These are phyloP conservation scores for Eupeodes corollae DNA, from an alignment of 1,140 invertebrate genomes.

Conservation along the genomic window DNA sequence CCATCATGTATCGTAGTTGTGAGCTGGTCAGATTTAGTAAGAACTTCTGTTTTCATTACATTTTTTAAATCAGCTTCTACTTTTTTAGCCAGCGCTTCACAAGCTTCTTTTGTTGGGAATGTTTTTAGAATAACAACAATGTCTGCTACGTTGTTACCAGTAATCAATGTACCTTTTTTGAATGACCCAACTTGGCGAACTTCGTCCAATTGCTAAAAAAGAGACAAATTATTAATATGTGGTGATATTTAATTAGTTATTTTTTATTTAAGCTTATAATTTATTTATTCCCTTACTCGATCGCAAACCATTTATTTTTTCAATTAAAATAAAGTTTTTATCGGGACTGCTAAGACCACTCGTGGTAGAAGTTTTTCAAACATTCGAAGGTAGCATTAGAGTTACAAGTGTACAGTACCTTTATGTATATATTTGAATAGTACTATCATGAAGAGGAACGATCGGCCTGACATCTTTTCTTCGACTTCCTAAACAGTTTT, in stretches of 20 bases:
- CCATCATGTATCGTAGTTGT: slow-evolving; percentile 55
- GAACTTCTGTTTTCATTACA: slow-evolving; percentile 48
- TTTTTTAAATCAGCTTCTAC: slow-evolving; percentile 72
- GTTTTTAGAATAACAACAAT: slow-evolving; percentile 98
- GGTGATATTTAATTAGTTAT: neutral
- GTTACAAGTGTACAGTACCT: too few relatives aligned
- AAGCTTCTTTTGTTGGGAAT: slow-evolving; percentile 88
- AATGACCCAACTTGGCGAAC: slow-evolving; percentile 93
- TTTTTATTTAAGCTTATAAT: too few relatives aligned
- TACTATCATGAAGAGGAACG: too few relatives aligned
- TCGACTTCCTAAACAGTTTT: too few relatives aligned
- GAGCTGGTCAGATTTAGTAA: slow-evolving; percentile 48
- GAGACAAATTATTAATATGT: slow-evolving; percentile 4
- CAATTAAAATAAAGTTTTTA: too few relatives aligned
- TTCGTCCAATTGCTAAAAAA: slow-evolving; percentile 83
- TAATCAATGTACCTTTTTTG: slow-evolving; percentile 96
- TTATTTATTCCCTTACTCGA: too few relatives aligned
- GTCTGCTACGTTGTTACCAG: slow-evolving; percentile 89
- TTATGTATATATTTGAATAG: too few relatives aligned
- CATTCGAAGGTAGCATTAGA: too few relatives aligned
- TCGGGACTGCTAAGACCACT: too few relatives aligned
- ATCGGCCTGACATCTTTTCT: too few relatives aligned
- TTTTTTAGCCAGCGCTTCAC: slow-evolving; percentile 82
- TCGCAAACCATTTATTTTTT: too few relatives aligned
- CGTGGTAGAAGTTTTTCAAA: too few relatives aligned